Evolutionary conservation across 2,888 invertebrate genomes (phyloP).

Genomic region (Euclidia mi): DNA sequence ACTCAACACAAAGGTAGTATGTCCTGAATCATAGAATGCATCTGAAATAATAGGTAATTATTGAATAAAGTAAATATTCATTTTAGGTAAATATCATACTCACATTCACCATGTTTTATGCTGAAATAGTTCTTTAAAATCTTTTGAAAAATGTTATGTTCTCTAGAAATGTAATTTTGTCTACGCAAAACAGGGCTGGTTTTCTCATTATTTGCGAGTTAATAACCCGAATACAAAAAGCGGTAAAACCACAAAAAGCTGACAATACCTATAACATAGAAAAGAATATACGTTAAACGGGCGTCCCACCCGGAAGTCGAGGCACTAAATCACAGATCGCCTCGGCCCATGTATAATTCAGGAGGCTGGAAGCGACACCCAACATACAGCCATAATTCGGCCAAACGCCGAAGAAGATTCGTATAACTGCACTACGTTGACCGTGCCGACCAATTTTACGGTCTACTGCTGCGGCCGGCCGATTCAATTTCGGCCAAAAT

Average conservation of each 20-base stretch:
- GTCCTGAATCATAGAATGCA: no score
- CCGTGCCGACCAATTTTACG: slow-evolving; percentile 86
- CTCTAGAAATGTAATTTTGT: no score
- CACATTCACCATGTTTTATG: no score
- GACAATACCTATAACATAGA: slow-evolving; percentile 70
- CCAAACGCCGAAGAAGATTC: slow-evolving; percentile 81
- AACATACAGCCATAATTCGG: slow-evolving; percentile 74
- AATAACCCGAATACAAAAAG: slow-evolving; percentile 8
- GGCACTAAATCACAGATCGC: slow-evolving; percentile 84
- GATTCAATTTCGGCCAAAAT: slow-evolving; percentile 88
- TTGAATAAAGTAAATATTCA: no score
- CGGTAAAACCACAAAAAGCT: slow-evolving; percentile 43
- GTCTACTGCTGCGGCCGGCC: slow-evolving; percentile 81
- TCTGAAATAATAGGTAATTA: no score
- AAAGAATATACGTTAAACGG: slow-evolving; percentile 75
- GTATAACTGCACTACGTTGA: slow-evolving; percentile 69
- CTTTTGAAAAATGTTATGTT: no score
- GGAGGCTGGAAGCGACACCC: slow-evolving; percentile 78
- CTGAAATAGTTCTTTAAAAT: no score
- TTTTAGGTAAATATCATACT: no score
- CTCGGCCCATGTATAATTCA: slow-evolving; percentile 85
- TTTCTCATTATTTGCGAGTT: no score
- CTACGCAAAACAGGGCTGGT: no score
- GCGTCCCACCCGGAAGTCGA: slow-evolving; percentile 70
- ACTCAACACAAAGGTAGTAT: no score